Evolutionary conservation across 2,113 vertebrate genomes (phyloP).

Genomic region (Ptilonorhynchus violaceus): DNA sequence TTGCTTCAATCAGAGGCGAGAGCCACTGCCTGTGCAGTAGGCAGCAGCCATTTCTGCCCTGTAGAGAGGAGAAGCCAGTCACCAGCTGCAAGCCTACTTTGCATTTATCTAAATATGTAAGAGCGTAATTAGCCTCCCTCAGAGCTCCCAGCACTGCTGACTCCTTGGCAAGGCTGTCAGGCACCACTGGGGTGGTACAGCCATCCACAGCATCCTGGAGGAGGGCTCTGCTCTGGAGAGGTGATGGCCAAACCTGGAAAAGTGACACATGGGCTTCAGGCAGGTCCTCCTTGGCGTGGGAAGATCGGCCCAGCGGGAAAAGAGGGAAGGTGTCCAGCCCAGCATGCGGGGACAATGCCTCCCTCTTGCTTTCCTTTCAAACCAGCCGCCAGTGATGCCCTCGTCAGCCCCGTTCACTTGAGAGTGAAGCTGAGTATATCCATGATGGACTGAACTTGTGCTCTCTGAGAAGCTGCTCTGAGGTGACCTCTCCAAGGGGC

Average conservation of each 20-base stretch:
- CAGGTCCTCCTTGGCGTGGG: accelerated
- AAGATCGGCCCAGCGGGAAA: neutral
- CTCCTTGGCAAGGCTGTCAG: neutral
- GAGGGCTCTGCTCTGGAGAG: neutral
- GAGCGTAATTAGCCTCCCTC: neutral
- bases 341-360: neutral
- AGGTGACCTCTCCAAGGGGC: neutral
- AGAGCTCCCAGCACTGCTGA: neutral
- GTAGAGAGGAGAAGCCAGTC: neutral
- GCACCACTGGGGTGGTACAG: neutral
- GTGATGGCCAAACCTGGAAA: neutral
- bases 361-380: neutral
- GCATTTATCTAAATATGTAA: neutral
- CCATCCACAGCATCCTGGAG: neutral
- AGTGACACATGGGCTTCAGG: accelerated
- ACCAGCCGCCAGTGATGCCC: neutral
- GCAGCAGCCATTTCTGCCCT: neutral
- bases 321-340: neutral
- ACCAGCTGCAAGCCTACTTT: neutral
- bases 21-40: neutral
- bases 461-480: neutral
- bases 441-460: neutral
- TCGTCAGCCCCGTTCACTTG: neutral
- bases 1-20: neutral
- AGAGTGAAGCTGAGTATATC: neutral